Evolutionary conservation across 2,888 invertebrate genomes (phyloP).

Genomic region (Drosophila diplacantha): DNA sequence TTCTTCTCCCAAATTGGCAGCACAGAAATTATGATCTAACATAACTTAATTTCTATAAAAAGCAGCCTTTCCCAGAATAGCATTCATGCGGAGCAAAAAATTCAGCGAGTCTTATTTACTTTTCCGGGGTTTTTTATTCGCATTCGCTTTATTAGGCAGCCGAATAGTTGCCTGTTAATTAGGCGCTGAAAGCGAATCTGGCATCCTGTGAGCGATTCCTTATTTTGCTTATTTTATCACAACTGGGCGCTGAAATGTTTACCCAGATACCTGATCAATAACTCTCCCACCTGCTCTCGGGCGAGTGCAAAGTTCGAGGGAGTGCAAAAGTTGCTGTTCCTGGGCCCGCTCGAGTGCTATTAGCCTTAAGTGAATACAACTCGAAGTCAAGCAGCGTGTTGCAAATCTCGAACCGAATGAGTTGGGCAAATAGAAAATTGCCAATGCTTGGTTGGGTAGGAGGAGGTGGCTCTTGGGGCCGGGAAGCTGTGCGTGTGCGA

Average conservation of each 20-base stretch:
- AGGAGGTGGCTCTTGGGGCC: background rate
- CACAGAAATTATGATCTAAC: slow-evolving; percentile 6
- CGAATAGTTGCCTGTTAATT: slow-evolving; percentile 51
- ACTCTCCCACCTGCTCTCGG: slow-evolving; percentile 5
- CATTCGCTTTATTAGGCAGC: slow-evolving; percentile 7
- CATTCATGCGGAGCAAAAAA: slow-evolving; percentile 8
- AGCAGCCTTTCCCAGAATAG: slow-evolving; percentile 22
- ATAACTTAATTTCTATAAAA: slow-evolving; percentile 23
- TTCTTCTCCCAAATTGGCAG: background rate
- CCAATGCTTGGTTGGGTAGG: slow-evolving; percentile 53
- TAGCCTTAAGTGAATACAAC: slow-evolving; percentile 58
- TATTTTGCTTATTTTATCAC: slow-evolving; percentile 13
- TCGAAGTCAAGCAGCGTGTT: slow-evolving; percentile 56
- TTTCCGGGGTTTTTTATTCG: slow-evolving; percentile 8
- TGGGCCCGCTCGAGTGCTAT: slow-evolving; percentile 42
- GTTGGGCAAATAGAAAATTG: slow-evolving; percentile 69
- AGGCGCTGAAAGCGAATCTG: slow-evolving; percentile 53
- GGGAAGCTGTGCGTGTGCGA: slow-evolving; percentile 3
- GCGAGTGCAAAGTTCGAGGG: slow-evolving; percentile 46
- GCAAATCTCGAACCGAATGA: slow-evolving; percentile 64
- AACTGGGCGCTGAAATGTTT: slow-evolving; percentile 36
- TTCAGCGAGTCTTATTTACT: slow-evolving; percentile 17
- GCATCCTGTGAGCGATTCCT: slow-evolving; percentile 36
- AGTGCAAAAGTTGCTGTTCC: slow-evolving; percentile 40
- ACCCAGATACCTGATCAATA: slow-evolving; percentile 23